Percentiles rank a stretch among this genome's conserved stretches.
Conservation (phyloP, 2,113 vertebrate genomes). For the Reinhardtius hippoglossoides region DNA sequence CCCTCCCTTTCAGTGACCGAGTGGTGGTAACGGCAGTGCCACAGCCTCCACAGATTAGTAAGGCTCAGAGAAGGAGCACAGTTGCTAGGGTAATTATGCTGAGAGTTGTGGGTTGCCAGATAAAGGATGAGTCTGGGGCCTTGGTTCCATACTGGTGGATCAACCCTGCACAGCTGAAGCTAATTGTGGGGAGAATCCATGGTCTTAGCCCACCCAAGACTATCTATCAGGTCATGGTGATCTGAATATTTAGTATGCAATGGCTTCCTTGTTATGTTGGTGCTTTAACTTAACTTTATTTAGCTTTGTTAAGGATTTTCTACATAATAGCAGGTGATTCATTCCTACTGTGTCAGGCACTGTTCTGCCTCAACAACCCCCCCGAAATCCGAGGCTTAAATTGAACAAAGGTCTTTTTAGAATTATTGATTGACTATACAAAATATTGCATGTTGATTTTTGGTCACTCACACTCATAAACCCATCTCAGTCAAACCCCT, state of each 20-base stretch:
- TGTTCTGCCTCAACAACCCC: neutral
- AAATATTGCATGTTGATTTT: neutral
- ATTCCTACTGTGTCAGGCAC: neutral
- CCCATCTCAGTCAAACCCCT: neutral
- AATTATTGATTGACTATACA: neutral
- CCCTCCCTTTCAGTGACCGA: conserved; percentile 50
- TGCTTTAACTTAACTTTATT: neutral
- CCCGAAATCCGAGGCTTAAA: neutral
- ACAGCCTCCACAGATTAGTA: conserved; percentile 62
- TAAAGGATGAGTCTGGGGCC: conserved; percentile 51
- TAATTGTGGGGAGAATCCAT: conserved; percentile 35
- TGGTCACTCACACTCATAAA: neutral
- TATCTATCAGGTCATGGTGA: conserved; percentile 7
- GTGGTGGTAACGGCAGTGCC: conserved; percentile 50
- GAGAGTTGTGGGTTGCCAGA: conserved; percentile 55
- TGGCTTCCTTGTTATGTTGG: neutral
- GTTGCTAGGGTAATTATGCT: conserved; percentile 61
- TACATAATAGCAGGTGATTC: neutral
- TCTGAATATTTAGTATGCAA: neutral
- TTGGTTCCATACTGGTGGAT: conserved; percentile 51
- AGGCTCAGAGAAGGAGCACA: conserved; percentile 50
- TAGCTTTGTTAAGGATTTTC: neutral
- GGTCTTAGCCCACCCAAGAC: conserved; percentile 29
- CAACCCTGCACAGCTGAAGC: conserved; percentile 48
- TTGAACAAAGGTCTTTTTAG: neutral